Conservation (phyloP, 2,888 invertebrate species). For the Ochropleura leucogaster region DNA sequence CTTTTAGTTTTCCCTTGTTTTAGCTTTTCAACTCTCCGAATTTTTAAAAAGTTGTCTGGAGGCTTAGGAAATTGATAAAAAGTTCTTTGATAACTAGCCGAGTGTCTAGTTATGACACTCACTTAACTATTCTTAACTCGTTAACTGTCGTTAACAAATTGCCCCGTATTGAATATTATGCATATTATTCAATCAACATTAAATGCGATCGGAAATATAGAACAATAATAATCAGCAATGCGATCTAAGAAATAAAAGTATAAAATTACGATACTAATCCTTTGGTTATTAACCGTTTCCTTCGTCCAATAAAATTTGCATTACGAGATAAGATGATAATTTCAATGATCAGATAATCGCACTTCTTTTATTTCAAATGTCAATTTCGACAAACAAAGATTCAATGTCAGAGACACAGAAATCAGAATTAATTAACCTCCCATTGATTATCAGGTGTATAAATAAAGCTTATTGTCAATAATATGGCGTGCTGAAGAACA, state of each 20-base stretch:
- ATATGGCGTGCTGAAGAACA: slow-evolving; percentile 62
- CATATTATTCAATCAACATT: slow-evolving; percentile 12
- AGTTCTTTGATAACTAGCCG: background rate
- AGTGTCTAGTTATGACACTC: background rate
- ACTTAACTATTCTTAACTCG: slow-evolving; percentile 16
- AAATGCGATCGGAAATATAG: slow-evolving; percentile 34
- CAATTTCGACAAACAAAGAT: slow-evolving; percentile 4
- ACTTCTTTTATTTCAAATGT: slow-evolving; percentile 25
- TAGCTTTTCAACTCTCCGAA: background rate
- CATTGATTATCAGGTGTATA: slow-evolving; percentile 50
- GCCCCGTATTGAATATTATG: background rate
- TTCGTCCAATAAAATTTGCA: slow-evolving; percentile 39
- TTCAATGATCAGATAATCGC: background rate
- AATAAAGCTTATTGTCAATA: slow-evolving; percentile 58
- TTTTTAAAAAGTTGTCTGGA: background rate
- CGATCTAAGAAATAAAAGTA: slow-evolving; percentile 33
- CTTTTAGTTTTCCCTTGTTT: background rate
- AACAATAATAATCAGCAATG: slow-evolving; percentile 21
- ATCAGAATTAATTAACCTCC: slow-evolving; percentile 38
- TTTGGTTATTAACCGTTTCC: slow-evolving; percentile 33
- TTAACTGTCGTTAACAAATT: slow-evolving; percentile 3
- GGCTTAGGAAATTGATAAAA: background rate
- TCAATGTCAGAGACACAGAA: slow-evolving; percentile 5
- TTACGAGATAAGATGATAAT: slow-evolving; percentile 19
- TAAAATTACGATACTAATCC: slow-evolving; percentile 31